phyloP scores from a whole-genome alignment of 2,797 vertebrate species.

The Ara ararauna region DNA sequence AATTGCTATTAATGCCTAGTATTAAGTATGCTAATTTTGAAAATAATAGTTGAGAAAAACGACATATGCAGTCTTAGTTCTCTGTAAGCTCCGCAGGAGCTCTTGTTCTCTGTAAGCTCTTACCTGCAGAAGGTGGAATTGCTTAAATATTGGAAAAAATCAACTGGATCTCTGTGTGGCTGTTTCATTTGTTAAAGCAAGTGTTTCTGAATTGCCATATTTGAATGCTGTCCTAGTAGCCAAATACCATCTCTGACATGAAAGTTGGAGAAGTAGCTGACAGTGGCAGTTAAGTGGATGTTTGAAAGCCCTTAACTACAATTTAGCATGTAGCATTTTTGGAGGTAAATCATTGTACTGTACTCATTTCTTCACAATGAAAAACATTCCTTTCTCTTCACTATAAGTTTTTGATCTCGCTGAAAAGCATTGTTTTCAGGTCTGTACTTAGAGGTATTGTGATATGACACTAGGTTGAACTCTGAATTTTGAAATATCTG shows the following conservation, averaged over 20 bases:
- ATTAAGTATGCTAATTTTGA: neutral
- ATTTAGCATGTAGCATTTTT: neutral
- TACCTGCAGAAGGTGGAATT: neutral
- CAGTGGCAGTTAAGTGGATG: neutral
- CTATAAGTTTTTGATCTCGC: neutral
- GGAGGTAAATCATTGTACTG: neutral
- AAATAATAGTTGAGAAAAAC: neutral
- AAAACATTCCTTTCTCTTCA: neutral
- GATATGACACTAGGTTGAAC: neutral
- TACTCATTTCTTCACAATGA: neutral
- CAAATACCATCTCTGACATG: neutral
- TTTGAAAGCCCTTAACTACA: neutral
- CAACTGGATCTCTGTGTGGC: neutral
- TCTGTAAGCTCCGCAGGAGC: neutral
- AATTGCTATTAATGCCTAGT: neutral
- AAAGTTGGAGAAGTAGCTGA: neutral
- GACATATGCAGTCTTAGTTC: fast-evolving
- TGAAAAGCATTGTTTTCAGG: neutral
- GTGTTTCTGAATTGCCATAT: neutral
- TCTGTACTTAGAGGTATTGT: neutral
- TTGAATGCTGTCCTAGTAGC: neutral
- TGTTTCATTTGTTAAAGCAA: neutral
- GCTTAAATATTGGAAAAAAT: neutral
- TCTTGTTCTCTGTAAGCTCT: neutral
- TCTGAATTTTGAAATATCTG: neutral